Conservation (phyloP, 2,888 invertebrate species). For the Leptinotarsa tumamoca region DNA sequence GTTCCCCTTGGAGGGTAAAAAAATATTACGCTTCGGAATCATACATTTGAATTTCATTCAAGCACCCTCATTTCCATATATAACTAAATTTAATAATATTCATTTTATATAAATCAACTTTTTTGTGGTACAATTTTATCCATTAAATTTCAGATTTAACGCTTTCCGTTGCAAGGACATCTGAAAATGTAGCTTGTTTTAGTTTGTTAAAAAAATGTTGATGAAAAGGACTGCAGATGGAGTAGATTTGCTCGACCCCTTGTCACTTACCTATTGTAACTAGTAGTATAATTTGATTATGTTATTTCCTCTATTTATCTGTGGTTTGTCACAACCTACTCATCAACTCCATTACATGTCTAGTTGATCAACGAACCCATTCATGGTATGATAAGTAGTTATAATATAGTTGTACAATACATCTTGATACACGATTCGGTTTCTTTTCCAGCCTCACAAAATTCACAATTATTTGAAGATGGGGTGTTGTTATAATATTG, state of each 20-base stretch:
- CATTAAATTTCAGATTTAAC: neutral
- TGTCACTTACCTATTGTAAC: slow-evolving; percentile 52
- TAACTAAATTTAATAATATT: neutral
- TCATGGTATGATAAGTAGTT: slow-evolving; percentile 40
- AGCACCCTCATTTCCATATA: neutral
- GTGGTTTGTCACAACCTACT: slow-evolving; percentile 64
- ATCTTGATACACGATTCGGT: slow-evolving; percentile 35
- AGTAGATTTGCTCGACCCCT: slow-evolving; percentile 54
- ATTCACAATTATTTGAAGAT: slow-evolving; percentile 46
- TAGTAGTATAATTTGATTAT: slow-evolving; percentile 59
- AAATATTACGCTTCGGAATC: slow-evolving; percentile 6
- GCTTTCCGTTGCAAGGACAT: neutral
- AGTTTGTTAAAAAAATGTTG: neutral
- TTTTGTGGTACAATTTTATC: neutral
- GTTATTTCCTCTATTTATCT: slow-evolving; percentile 54
- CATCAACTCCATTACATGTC: slow-evolving; percentile 63
- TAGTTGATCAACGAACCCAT: slow-evolving; percentile 53
- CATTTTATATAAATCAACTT: neutral
- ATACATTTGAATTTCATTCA: neutral
- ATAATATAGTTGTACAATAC: slow-evolving; percentile 42
- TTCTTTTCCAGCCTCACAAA: slow-evolving; percentile 49
- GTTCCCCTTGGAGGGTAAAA: slow-evolving; percentile 35
- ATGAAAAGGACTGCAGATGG: slow-evolving; percentile 45
- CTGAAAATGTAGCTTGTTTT: neutral
- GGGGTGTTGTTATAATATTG: slow-evolving; percentile 58